Conservation (phyloP, 2,888 invertebrate species). For the Bedellia somnulentella region DNA sequence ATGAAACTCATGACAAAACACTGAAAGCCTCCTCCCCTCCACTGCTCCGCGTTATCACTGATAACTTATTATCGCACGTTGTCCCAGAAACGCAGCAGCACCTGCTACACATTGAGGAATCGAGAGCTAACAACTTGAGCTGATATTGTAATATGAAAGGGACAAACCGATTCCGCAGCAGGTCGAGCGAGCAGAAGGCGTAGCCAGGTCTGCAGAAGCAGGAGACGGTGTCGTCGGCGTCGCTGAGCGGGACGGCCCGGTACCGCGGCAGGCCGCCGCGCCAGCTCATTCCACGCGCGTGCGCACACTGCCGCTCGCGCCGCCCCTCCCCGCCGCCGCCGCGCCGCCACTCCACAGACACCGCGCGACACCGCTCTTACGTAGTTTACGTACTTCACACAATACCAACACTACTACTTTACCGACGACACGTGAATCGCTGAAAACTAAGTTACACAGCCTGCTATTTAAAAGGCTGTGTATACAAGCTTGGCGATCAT, state of each 20-base stretch:
- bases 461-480: too few relatives aligned
- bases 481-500: too few relatives aligned
- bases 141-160: too few relatives aligned
- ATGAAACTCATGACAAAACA: too few relatives aligned
- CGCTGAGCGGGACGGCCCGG: constrained; percentile 20
- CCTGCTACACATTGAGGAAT: too few relatives aligned
- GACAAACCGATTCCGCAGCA: not conserved
- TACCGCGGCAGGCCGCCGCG: constrained; percentile 6
- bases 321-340: not conserved
- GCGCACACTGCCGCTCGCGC: not conserved
- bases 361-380: constrained; percentile 14
- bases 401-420: constrained; percentile 21
- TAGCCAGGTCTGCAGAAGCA: constrained; percentile 75
- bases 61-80: too few relatives aligned
- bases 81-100: too few relatives aligned
- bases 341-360: not conserved
- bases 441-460: too few relatives aligned
- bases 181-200: not conserved
- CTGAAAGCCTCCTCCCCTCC: too few relatives aligned
- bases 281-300: not conserved
- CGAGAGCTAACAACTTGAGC: too few relatives aligned
- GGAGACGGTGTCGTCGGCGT: constrained; percentile 73
- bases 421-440: too few relatives aligned
- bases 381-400: constrained; percentile 12
- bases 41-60: too few relatives aligned